Conservation (phyloP, 2,797 vertebrate genomes). For the Pseudochirops cupreus region DNA sequence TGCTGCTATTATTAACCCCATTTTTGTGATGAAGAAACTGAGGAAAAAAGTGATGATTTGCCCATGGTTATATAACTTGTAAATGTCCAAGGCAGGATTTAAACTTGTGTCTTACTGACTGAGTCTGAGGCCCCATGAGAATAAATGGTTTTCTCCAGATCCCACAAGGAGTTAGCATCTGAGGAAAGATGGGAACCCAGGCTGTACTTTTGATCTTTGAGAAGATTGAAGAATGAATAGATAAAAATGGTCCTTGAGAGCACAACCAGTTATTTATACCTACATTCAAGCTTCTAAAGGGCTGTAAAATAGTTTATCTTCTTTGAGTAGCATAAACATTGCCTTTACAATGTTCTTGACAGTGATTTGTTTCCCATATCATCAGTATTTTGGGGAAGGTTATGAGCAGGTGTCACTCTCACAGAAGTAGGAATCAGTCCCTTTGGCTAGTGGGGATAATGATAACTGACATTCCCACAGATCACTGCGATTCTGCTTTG, state of each 20-base stretch:
- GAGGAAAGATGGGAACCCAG: neutral
- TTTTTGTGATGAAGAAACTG: neutral
- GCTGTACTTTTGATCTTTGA: neutral
- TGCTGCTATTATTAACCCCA: neutral
- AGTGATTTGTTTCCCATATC: neutral
- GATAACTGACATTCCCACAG: no score
- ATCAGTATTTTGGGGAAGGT: neutral
- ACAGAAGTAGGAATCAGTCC: neutral
- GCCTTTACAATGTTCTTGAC: neutral
- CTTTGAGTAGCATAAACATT: neutral
- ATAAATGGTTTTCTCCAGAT: neutral
- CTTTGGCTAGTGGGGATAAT: no score
- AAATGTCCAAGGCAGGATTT: neutral
- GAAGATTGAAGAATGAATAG: neutral
- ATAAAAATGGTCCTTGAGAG: neutral
- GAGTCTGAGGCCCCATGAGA: neutral
- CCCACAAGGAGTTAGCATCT: neutral
- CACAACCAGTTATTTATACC: neutral
- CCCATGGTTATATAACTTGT: neutral
- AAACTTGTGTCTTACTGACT: neutral
- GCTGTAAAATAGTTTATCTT: neutral
- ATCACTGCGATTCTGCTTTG: no score
- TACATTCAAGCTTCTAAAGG: neutral
- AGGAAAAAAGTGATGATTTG: neutral
- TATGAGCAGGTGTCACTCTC: neutral